Conservation (phyloP, 2,888 invertebrate genomes). For the Lepetodrilus schrolli region DNA sequence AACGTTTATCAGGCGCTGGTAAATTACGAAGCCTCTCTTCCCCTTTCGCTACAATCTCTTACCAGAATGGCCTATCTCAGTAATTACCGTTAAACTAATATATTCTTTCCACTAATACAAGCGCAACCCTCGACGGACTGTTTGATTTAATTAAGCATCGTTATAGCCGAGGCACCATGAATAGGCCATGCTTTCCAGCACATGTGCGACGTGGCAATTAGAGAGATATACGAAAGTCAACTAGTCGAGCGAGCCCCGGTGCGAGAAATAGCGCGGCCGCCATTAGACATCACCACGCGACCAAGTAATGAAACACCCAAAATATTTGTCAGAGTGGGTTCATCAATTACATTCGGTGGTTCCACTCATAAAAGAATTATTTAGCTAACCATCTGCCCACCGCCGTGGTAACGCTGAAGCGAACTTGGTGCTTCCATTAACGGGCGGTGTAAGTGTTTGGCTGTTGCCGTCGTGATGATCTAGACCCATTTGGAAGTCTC, state of each 20-base stretch:
- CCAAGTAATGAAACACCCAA: conserved; percentile 29
- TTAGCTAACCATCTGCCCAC: neutral
- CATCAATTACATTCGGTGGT: conserved; percentile 25
- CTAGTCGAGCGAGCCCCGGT: conserved; percentile 1
- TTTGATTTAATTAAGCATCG: conserved; percentile 33
- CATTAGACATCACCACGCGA: conserved; percentile 19
- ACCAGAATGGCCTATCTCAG: conserved; percentile 2
- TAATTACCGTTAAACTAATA: conserved; percentile 41
- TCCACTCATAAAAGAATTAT: conserved; percentile 28
- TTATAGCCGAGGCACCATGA: neutral
- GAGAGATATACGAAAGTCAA: conserved; percentile 16
- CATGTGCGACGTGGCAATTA: conserved; percentile 30
- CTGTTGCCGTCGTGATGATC: no score
- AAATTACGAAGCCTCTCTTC: conserved; percentile 30
- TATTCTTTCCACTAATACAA: conserved; percentile 34
- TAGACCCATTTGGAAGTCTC: no score
- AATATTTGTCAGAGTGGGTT: conserved; percentile 26
- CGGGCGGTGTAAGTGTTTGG: neutral
- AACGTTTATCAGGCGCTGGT: conserved; percentile 22
- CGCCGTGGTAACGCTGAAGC: neutral
- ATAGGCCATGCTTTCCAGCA: neutral
- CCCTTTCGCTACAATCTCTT: conserved; percentile 28
- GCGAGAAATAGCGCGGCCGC: conserved; percentile 3
- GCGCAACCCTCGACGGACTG: conserved; percentile 30
- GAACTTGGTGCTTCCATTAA: neutral